These are phyloP conservation scores for Sussaba pulchella DNA, from an alignment of 2,888 invertebrate genomes.

Conservation along the genomic window DNA sequence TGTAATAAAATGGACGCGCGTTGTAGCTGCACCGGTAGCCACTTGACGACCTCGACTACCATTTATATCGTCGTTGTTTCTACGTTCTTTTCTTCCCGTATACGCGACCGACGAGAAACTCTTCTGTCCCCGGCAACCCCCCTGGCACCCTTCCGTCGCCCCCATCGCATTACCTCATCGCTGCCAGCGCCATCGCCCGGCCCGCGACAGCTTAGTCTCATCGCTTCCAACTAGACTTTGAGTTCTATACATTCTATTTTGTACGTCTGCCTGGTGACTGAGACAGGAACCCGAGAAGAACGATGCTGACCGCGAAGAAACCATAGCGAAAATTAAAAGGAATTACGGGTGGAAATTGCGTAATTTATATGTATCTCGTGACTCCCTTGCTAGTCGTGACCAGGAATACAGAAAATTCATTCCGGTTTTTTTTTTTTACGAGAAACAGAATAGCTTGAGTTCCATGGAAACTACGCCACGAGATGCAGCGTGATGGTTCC, in stretches of 20 bases:
- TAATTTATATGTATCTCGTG: conserved; percentile 63
- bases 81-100: conserved; percentile 57
- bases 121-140: neutral
- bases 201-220: conserved; percentile 35
- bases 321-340: conserved; percentile 54
- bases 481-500: conserved; percentile 47
- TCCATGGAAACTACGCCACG: neutral
- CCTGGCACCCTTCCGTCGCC: conserved; percentile 29
- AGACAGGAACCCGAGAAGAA: neutral
- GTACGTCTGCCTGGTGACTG: conserved; percentile 19
- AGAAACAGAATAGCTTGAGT: conserved; percentile 20
- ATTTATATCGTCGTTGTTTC: conserved; percentile 67
- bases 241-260: conserved; percentile 1
- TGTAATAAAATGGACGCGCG: conserved; percentile 81
- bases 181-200: conserved; percentile 70
- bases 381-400: conserved; percentile 33
- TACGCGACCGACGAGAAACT: conserved; percentile 28
- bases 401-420: conserved; percentile 61
- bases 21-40: conserved; percentile 71
- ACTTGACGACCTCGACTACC: conserved; percentile 75
- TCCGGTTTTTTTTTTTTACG: conserved; percentile 20
- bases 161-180: conserved; percentile 48
- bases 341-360: conserved; percentile 49
- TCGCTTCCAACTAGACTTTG: conserved; percentile 39
- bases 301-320: conserved; percentile 9